Conservation (phyloP, 1,140 invertebrate species). For the Solenopsis invicta region DNA sequence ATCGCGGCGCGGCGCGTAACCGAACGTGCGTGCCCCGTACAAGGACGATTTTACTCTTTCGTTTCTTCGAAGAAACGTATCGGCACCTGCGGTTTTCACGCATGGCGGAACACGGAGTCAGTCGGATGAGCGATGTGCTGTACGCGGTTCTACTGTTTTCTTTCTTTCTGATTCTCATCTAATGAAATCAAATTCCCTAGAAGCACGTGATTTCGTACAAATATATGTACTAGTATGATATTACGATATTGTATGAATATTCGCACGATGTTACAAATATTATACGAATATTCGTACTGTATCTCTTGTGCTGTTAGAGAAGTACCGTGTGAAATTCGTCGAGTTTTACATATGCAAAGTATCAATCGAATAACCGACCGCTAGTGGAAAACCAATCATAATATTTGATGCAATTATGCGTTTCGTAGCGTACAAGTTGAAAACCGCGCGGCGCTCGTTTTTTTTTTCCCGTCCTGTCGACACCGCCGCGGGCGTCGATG, state of each 20-base stretch:
- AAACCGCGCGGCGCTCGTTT: conserved; percentile 1
- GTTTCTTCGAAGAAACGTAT: conserved; percentile 52
- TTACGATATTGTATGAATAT: no score
- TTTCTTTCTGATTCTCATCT: neutral
- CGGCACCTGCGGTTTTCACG: conserved; percentile 60
- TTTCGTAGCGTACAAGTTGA: conserved; percentile 28
- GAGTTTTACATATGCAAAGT: neutral
- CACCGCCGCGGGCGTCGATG: conserved; percentile 49
- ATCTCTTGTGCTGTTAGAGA: no score
- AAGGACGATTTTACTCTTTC: conserved; percentile 44
- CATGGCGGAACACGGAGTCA: neutral
- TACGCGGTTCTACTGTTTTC: neutral
- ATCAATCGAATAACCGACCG: neutral
- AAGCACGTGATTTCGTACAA: no score
- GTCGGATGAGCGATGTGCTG: neutral
- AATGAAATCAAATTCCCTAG: neutral
- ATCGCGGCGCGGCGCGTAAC: conserved; percentile 42
- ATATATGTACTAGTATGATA: no score
- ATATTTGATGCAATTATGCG: conserved; percentile 20
- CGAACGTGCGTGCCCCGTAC: conserved; percentile 47
- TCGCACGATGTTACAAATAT: no score
- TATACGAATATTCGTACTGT: no score
- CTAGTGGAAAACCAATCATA: conserved; percentile 12
- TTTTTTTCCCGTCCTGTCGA: conserved; percentile 20
- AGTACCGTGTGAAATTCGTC: neutral